Percentiles rank a stretch among this genome's conserved stretches.
phyloP scores from a whole-genome alignment of 2,113 vertebrate genomes.

The Neofelis nebulosa region DNA sequence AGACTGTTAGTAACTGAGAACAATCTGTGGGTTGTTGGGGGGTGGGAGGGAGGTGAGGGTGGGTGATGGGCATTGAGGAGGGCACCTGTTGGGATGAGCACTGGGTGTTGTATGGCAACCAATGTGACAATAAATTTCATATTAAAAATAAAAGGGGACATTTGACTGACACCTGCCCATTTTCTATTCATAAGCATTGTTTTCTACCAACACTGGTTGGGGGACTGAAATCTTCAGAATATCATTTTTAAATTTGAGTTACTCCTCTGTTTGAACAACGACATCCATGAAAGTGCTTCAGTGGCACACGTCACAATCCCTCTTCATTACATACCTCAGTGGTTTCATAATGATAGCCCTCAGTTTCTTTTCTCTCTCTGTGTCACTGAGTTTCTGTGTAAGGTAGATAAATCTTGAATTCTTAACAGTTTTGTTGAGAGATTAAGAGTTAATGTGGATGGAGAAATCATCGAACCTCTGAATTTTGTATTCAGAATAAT shows the following conservation, averaged over 20 bases:
- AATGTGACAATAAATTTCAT: too few relatives aligned
- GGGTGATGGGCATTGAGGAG: too few relatives aligned
- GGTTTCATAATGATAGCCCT: neutral
- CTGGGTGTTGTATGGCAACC: too few relatives aligned
- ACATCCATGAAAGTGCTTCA: neutral
- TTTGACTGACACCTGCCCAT: neutral
- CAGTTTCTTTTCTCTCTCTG: neutral
- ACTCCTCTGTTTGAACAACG: neutral
- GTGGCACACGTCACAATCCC: neutral
- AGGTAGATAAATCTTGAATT: neutral
- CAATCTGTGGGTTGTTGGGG: too few relatives aligned
- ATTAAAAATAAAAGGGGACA: too few relatives aligned
- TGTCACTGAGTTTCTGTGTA: neutral
- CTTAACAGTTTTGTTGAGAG: neutral
- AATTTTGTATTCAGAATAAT: neutral
- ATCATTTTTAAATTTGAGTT: neutral
- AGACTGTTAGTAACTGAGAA: too few relatives aligned
- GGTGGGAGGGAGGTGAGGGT: too few relatives aligned
- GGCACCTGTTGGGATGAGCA: too few relatives aligned
- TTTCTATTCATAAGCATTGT: neutral
- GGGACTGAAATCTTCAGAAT: neutral
- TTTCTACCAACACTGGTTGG: neutral
- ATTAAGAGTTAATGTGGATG: neutral
- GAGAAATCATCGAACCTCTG: neutral
- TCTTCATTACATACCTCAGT: neutral